A percentile compares a stretch with the other conserved stretches of the same genome.
Evolutionary conservation across 1,140 invertebrate species (phyloP).

Genomic region (Bombus turneri): DNA sequence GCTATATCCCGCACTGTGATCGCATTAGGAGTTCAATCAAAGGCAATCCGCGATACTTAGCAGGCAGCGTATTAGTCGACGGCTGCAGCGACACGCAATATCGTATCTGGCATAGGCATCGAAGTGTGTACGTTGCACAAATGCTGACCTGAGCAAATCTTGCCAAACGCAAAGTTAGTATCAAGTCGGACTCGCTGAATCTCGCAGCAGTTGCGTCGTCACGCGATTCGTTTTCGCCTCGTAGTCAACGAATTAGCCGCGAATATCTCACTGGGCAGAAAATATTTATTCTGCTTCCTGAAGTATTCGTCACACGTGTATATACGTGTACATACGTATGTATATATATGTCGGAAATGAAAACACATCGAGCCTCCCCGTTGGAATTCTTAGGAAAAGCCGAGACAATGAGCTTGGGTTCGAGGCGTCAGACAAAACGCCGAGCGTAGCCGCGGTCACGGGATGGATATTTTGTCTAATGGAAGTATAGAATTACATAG

Average conservation of each 20-base stretch:
- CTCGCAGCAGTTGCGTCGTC: conserved; percentile 32
- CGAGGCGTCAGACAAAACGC: too few species aligned
- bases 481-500: too few species aligned
- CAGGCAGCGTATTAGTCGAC: conserved; percentile 36
- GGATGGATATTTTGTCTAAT: too few species aligned
- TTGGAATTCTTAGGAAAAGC: too few species aligned
- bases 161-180: conserved; percentile 46
- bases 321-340: too few species aligned
- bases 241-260: conserved; percentile 33
- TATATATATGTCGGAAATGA: background rate
- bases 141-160: conserved; percentile 61
- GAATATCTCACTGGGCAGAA: background rate
- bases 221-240: background rate
- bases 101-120: conserved; percentile 57
- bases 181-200: conserved; percentile 44
- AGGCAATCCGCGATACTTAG: conserved; percentile 53
- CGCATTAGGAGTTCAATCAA: conserved; percentile 53
- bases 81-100: conserved; percentile 55
- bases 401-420: too few species aligned
- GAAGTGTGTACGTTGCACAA: conserved; percentile 57
- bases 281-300: conserved; percentile 5
- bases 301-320: background rate
- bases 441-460: too few species aligned
- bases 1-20: conserved; percentile 8
- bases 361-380: too few species aligned